Base-by-base conservation (phyloP, 2,113 vertebrate genomes). In the Callocephalon fimbriatum region DNA sequence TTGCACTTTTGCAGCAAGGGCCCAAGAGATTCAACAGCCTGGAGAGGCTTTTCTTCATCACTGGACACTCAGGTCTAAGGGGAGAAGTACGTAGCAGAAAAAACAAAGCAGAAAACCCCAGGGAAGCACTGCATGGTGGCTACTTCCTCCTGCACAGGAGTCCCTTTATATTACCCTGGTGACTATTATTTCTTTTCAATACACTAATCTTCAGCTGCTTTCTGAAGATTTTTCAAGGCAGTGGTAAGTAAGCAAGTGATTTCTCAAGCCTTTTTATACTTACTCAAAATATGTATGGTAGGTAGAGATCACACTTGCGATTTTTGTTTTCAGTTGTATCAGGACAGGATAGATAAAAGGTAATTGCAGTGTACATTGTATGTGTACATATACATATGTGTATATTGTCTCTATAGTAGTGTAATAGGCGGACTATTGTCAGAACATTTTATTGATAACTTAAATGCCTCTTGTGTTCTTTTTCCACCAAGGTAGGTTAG, bases 211-310 rank as follows among this genome's bases (percentile, higher is more conserved):
- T 90, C 61, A 61, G 8, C 51, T 78, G 59, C 38, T 47, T 84
- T 89, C 35, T 48, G 61, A 92, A 88, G 73, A 61, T 81, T 91
- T 79, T 92, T 78, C 83, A 76, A 56, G 86, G 25, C 40, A 31
- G 76, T 53, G 91, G 88, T 94, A 95, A 96, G 95, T 90, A 91
- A 93, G 44, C 31, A 92, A 88, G 72, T 81, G 47, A 45, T 92
- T 92, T 96, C 54, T 84, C 31, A 48, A 92, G 51, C 11, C 27
- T 35, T 72, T 80, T 75, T 68, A 19, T 74, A 11, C 51, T 81
- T 86, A 59, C 25, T 91, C 45, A 45, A 83, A 80, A 35, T 62
- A 27, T 16, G 4, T 38, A 15, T 17, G 7, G 26, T 72, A 68
- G 37, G 45, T 63, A 48, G 65, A 90, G 22, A 61, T 76, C 15